These are phyloP conservation scores for Sciurus vulgaris DNA, from an alignment of 2,797 vertebrate genomes.

Conservation along the genomic window DNA sequence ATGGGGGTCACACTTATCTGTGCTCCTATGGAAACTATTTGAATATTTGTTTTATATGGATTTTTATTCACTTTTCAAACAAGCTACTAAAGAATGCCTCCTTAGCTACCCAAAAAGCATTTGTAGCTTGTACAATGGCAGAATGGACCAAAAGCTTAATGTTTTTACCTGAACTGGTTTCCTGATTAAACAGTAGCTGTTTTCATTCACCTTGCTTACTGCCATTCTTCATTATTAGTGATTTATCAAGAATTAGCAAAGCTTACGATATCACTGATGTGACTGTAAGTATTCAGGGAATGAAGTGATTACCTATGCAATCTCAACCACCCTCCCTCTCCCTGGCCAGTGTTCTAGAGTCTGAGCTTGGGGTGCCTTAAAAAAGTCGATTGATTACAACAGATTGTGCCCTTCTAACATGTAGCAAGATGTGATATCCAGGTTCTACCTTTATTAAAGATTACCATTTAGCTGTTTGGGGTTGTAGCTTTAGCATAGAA, in stretches of 20 bases:
- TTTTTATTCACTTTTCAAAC: too few relatives aligned
- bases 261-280: background rate
- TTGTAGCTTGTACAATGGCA: too few relatives aligned
- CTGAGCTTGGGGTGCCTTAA: background rate
- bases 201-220: background rate
- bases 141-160: too few relatives aligned
- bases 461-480: background rate
- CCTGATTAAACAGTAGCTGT: background rate
- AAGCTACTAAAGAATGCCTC: too few relatives aligned
- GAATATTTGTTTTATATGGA: too few relatives aligned
- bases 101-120: too few relatives aligned
- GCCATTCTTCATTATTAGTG: background rate
- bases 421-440: background rate
- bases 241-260: background rate
- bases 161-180: background rate
- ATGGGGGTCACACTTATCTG: too few relatives aligned
- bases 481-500: background rate
- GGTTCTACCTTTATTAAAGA: background rate
- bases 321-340: background rate
- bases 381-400: background rate
- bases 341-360: background rate
- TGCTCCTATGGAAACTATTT: too few relatives aligned
- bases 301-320: background rate
- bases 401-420: background rate
- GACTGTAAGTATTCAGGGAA: background rate